phyloP scores from a whole-genome alignment of 2,113 vertebrate genomes.

The Paracanthobrama guichenoti region DNA sequence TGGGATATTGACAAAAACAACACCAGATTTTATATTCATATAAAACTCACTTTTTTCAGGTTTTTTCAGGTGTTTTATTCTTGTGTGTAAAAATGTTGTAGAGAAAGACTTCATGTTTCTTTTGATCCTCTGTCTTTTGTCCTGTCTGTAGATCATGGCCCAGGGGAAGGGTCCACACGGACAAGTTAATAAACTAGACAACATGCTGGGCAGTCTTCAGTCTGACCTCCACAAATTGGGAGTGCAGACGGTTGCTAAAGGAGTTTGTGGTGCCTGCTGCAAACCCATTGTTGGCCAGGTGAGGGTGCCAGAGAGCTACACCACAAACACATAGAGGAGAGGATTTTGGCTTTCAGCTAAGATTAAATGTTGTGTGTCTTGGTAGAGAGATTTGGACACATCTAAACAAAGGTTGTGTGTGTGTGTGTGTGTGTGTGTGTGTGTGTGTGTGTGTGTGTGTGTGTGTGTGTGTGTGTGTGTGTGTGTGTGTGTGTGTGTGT shows the following conservation, averaged over 20 bases:
- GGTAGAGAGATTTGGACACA: background rate
- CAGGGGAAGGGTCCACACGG: conserved; percentile 86
- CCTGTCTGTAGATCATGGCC: conserved; percentile 85
- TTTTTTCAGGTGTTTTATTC: background rate
- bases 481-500: background rate
- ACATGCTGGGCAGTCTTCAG: conserved; percentile 97
- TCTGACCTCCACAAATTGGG: conserved; percentile 97
- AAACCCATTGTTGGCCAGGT: conserved; percentile 99
- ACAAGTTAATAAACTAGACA: conserved; percentile 95
- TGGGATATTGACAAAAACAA: background rate
- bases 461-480: background rate
- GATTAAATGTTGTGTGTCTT: background rate
- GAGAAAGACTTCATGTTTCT: background rate
- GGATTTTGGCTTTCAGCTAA: background rate
- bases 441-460: conserved; percentile 1
- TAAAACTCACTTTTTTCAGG: too few relatives aligned
- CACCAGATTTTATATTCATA: background rate
- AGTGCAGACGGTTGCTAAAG: conserved; percentile 95
- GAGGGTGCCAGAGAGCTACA: conserved; percentile 50
- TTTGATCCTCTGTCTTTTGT: background rate
- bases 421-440: conserved; percentile 1
- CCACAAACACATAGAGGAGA: too few relatives aligned
- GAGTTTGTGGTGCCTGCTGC: conserved; percentile 96
- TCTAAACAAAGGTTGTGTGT: background rate
- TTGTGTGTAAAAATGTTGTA: background rate